Percentiles rank a stretch among this genome's conserved stretches.
Conservation (phyloP, 2,113 vertebrate genomes). For the Myanophis thanlyinensis region DNA sequence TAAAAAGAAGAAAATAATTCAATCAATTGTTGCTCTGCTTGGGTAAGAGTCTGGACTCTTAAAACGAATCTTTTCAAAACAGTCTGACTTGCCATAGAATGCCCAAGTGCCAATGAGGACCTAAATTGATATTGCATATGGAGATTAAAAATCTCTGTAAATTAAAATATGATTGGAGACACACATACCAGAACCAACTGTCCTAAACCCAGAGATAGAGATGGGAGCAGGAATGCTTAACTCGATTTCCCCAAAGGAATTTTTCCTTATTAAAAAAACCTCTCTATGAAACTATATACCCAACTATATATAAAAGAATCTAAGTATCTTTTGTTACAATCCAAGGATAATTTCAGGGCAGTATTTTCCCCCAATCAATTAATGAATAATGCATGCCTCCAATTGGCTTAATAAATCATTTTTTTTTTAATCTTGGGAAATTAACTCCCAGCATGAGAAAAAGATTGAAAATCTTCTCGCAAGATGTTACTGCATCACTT, state of each 20-base stretch:
- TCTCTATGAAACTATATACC: not conserved
- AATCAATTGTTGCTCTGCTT: no score
- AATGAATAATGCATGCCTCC: not conserved
- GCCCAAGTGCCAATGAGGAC: not conserved
- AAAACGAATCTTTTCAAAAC: not conserved
- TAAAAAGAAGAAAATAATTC: not conserved
- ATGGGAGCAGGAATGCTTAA: not conserved
- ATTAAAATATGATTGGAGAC: not conserved
- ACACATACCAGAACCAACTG: not conserved
- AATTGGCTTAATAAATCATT: not conserved
- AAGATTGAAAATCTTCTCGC: not conserved
- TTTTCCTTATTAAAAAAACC: not conserved
- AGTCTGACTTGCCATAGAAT: not conserved
- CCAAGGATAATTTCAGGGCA: not conserved
- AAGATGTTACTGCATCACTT: not conserved
- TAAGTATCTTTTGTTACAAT: not conserved
- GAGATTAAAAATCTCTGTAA: not conserved
- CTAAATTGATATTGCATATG: not conserved
- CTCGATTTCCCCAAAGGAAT: not conserved
- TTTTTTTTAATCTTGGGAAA: not conserved
- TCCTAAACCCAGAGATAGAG: not conserved
- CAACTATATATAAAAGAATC: not conserved
- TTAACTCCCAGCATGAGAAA: not conserved
- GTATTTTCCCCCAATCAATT: not conserved
- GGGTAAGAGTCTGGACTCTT: no score